Evolutionary conservation across 2,797 vertebrate genomes (phyloP).

Genomic region (Sebastes itinus): DNA sequence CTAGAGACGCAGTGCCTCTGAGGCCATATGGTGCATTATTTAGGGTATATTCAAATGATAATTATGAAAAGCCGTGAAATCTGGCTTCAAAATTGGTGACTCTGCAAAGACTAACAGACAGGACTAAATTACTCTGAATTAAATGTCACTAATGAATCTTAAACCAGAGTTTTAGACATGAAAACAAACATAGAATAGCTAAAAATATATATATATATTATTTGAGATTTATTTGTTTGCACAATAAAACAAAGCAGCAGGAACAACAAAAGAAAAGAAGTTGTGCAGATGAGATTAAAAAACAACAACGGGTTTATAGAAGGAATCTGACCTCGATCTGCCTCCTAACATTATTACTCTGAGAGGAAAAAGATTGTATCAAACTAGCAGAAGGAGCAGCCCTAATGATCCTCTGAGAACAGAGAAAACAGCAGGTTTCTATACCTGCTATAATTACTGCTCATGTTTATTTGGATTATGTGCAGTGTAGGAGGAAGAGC

Average conservation of each 20-base stretch:
- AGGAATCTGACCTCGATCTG: too few species aligned
- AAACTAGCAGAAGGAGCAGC: not conserved
- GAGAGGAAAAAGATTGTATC: not conserved
- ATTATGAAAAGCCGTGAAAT: conserved; percentile 47
- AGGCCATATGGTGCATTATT: conserved; percentile 61
- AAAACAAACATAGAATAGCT: not conserved
- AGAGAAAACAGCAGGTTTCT: not conserved
- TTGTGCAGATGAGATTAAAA: too few species aligned
- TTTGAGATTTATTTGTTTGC: too few species aligned
- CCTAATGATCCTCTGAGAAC: not conserved
- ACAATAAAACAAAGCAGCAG: too few species aligned
- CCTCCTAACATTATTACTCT: not conserved
- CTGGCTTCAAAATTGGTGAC: conserved; percentile 34
- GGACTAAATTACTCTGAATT: not conserved
- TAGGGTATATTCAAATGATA: conserved; percentile 49
- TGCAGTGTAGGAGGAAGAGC: not conserved
- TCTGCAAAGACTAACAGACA: conserved; percentile 24
- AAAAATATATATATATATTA: too few species aligned
- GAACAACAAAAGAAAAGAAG: too few species aligned
- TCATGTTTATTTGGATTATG: not conserved
- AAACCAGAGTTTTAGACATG: not conserved
- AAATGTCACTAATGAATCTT: not conserved
- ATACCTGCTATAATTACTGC: not conserved
- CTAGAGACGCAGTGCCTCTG: conserved; percentile 35
- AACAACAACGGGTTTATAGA: too few species aligned